Base-by-base conservation (phyloP, 2,113 vertebrate genomes). In the Epinephelus cyanopodus region DNA sequence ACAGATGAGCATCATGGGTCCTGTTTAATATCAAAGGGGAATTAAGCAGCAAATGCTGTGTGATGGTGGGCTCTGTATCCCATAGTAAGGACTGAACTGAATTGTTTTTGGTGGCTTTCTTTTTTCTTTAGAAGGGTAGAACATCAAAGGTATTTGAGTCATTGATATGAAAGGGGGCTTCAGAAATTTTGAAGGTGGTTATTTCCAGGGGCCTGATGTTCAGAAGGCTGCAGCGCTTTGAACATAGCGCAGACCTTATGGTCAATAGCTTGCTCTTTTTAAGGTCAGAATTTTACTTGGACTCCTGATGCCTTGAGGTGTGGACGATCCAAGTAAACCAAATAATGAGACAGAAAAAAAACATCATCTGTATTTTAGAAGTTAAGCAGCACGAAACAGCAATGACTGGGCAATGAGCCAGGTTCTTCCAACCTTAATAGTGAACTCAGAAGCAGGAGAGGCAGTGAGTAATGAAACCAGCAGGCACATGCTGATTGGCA, bases 401-500 rank as follows among this genome's bases (percentile, higher is more conserved):
- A 57, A 62, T 27, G 13, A 56, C 15, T 60, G 47, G 60, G n/a
- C 52, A 42, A 8, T 2, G 0, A 19, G 90, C 75, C 67, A 75
- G 2, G 57, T 54, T 57, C 17, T 52, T 50, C 4, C 2, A 13
- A 54, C 7, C 0, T 39, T 70, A 70, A 58, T 33, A 48, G 23
- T 77, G 60, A 57, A 70, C 42, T 52, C 23, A 73, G n/a, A 68
- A 33, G 57, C 52, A 23, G 68, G 64, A 21, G 57, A 48, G 54
- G 53, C 62, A 6, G 72, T 53, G 72, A 79, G 52, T 63, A 68
- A 79, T 80, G 71, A 72, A 67, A 71, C 23, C 57, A 69, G 77
- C 27, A 77, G 62, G 47, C 92, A 86, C 25, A 90, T 93, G 90
- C 95, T 95, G 95, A 94, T 96, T 93, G 93, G 84, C 88, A 85